These are phyloP conservation scores for Ptyas mucosa DNA, from an alignment of 2,113 vertebrate species.

Conservation along the genomic window DNA sequence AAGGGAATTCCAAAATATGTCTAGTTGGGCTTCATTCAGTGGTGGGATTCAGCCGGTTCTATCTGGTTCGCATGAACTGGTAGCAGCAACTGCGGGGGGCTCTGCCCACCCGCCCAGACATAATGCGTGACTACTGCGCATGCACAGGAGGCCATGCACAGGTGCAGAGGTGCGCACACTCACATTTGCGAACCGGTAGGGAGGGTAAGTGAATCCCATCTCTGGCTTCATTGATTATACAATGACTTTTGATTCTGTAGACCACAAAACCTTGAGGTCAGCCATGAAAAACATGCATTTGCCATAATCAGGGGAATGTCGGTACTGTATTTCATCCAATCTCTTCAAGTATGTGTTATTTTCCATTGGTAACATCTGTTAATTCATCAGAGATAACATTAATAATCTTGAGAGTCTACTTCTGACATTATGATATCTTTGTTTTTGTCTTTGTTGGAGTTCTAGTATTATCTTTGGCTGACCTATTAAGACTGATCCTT, in stretches of 20 bases:
- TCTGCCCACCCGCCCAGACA: too few species aligned
- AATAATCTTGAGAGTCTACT: constrained; percentile 27
- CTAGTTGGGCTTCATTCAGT: not conserved
- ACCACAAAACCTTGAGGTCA: not conserved
- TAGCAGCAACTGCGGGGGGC: too few species aligned
- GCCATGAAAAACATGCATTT: constrained; percentile 10
- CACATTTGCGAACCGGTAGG: too few species aligned
- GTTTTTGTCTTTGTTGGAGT: constrained; percentile 29
- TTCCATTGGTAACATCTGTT: constrained; percentile 44
- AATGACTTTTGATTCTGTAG: not conserved
- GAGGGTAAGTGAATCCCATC: too few species aligned
- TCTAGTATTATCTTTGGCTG: constrained; percentile 31
- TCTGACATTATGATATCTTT: constrained; percentile 45
- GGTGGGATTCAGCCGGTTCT: too few species aligned
- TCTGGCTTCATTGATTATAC: not conserved
- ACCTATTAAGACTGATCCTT: constrained; percentile 10
- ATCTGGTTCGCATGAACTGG: too few species aligned
- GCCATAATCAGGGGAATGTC: constrained; percentile 36
- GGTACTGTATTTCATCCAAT: constrained; percentile 19
- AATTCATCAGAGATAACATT: constrained; percentile 19
- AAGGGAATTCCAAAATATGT: not conserved
- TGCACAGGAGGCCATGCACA: too few species aligned
- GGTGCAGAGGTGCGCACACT: too few species aligned
- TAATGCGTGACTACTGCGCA: too few species aligned
- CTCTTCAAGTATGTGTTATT: constrained; percentile 48